A percentile compares a stretch with the other conserved stretches of the same genome.
Conservation (phyloP, 2,797 vertebrate species). For the Halcyon smyrnensis region DNA sequence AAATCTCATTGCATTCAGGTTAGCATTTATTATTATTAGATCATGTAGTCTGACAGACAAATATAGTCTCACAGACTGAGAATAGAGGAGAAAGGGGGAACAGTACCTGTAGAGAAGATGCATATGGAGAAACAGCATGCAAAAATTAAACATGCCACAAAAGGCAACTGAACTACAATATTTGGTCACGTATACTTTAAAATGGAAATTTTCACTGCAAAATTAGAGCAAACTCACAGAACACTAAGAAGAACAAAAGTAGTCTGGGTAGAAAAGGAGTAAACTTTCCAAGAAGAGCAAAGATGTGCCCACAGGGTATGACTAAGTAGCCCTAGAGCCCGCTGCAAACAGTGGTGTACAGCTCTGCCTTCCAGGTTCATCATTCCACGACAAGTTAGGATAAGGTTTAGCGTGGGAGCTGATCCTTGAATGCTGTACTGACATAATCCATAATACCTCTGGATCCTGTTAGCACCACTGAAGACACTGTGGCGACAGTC, state of each 20-base stretch:
- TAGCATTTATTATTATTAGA: neutral
- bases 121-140: neutral
- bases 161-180: neutral
- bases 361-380: neutral
- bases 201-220: neutral
- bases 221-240: neutral
- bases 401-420: neutral
- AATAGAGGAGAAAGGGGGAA: neutral
- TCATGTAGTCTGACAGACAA: neutral
- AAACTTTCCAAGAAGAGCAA: neutral
- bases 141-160: neutral
- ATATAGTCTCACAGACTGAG: neutral
- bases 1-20: neutral
- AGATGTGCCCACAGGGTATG: neutral
- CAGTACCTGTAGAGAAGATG: neutral
- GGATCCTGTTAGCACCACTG: neutral
- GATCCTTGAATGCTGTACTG: neutral
- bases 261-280: neutral
- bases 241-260: neutral
- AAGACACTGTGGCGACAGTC: neutral
- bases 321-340: neutral
- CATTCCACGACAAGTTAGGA: fast-evolving
- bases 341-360: neutral
- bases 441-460: neutral
- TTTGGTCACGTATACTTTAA: neutral